A percentile compares a stretch with the other conserved stretches of the same genome.
phyloP scores from a whole-genome alignment of 2,888 invertebrate species.

The Perizoma affinitatum region DNA sequence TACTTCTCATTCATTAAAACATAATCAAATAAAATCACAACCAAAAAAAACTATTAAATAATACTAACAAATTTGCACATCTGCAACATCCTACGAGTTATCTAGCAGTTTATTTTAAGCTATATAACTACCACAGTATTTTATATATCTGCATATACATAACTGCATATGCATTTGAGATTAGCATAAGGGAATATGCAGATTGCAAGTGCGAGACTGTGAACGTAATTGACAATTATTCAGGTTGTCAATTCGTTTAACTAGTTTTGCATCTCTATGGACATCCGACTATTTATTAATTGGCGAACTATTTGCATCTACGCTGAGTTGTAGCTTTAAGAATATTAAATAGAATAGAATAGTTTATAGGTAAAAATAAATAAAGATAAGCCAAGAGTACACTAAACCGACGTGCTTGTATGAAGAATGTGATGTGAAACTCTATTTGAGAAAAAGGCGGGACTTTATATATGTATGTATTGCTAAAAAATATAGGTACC shows the following conservation, averaged over 20 bases:
- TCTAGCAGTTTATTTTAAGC: slow-evolving; percentile 1
- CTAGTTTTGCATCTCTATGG: slow-evolving; percentile 32
- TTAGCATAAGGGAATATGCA: slow-evolving; percentile 70
- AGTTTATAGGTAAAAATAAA: too few species aligned
- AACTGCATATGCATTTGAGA: slow-evolving; percentile 48
- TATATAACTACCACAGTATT: slow-evolving; percentile 15
- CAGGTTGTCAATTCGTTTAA: slow-evolving; percentile 33
- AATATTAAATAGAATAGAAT: slow-evolving; percentile 9
- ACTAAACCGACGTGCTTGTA: too few species aligned
- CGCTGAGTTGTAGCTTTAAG: slow-evolving; percentile 11
- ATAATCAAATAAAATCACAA: too few species aligned
- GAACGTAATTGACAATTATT: slow-evolving; percentile 45
- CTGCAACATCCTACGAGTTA: neutral
- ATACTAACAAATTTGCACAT: too few species aligned
- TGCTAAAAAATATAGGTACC: too few species aligned
- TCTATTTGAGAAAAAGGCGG: too few species aligned
- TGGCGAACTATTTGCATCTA: slow-evolving; percentile 24
- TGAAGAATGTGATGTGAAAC: too few species aligned
- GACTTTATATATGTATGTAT: too few species aligned
- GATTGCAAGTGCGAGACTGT: slow-evolving; percentile 44
- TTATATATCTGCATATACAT: slow-evolving; percentile 44
- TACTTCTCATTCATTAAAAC: too few species aligned
- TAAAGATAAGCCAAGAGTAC: too few species aligned
- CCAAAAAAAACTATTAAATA: too few species aligned
- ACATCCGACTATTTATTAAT: slow-evolving; percentile 25